phyloP scores from a whole-genome alignment of 2,888 invertebrate genomes.

The Pantelozetes paolii region DNA sequence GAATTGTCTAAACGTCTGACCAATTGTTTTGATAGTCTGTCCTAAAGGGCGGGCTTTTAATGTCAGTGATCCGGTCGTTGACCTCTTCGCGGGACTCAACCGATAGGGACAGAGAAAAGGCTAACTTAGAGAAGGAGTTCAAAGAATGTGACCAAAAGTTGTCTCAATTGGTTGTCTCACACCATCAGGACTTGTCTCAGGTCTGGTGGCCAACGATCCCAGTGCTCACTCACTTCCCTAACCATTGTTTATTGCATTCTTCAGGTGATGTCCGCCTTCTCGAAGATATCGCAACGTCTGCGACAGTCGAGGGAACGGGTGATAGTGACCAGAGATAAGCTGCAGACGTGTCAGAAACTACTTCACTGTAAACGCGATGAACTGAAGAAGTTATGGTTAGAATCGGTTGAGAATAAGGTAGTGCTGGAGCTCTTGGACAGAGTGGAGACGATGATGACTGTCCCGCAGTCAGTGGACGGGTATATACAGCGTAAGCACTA shows the following conservation, averaged over 20 bases:
- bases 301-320: constrained; percentile 71
- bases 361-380: constrained; percentile 87
- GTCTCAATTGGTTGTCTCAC: constrained; percentile 70
- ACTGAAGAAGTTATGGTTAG: constrained; percentile 85
- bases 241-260: not conserved
- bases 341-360: constrained; percentile 75
- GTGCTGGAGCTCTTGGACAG: constrained; percentile 81
- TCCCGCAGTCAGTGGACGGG: constrained; percentile 64
- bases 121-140: constrained; percentile 86
- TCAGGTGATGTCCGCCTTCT: constrained; percentile 62
- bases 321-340: constrained; percentile 70
- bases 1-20: no score
- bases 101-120: constrained; percentile 79
- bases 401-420: constrained; percentile 92
- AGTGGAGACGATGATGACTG: constrained; percentile 72
- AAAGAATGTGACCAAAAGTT: constrained; percentile 82
- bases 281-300: constrained; percentile 70
- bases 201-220: no score
- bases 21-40: not conserved
- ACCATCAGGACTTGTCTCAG: constrained; percentile 41
- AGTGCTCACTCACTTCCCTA: no score
- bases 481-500: constrained; percentile 58
- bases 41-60: constrained; percentile 58
- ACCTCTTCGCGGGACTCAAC: constrained; percentile 87
- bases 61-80: constrained; percentile 89